A percentile compares a stretch with the other conserved stretches of the same genome.
phyloP scores from a whole-genome alignment of 1,140 invertebrate genomes.

The Brachionus manjavacas region DNA sequence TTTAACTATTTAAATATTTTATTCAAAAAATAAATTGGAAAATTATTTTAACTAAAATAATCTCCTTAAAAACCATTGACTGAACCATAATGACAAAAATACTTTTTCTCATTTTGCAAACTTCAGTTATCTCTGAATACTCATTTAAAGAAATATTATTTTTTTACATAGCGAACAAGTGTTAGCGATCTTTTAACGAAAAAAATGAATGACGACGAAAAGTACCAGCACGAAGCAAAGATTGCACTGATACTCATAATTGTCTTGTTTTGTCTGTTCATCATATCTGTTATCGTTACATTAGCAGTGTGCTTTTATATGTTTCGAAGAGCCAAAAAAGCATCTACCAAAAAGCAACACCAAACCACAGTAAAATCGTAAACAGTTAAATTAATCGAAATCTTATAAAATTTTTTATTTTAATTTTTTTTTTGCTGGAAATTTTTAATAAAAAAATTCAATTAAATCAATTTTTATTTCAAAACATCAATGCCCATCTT shows the following conservation, averaged over 20 bases:
- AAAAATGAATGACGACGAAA: conserved; percentile 1
- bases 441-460: background rate
- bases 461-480: background rate
- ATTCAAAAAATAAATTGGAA: too few species aligned
- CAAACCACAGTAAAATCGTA: background rate
- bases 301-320: background rate
- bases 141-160: background rate
- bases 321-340: background rate
- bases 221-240: background rate
- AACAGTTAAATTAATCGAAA: background rate
- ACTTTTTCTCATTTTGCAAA: too few species aligned
- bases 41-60: too few species aligned
- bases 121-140: background rate
- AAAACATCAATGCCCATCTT: background rate
- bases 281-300: background rate
- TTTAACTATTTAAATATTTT: too few species aligned
- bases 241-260: background rate
- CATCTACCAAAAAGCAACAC: background rate
- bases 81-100: background rate
- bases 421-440: too few species aligned
- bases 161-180: background rate
- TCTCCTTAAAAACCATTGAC: too few species aligned
- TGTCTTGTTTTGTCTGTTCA: background rate
- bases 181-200: background rate
- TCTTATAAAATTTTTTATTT: background rate